phyloP scores from a whole-genome alignment of 1,140 invertebrate species.

The Archegozetes longisetosus region DNA sequence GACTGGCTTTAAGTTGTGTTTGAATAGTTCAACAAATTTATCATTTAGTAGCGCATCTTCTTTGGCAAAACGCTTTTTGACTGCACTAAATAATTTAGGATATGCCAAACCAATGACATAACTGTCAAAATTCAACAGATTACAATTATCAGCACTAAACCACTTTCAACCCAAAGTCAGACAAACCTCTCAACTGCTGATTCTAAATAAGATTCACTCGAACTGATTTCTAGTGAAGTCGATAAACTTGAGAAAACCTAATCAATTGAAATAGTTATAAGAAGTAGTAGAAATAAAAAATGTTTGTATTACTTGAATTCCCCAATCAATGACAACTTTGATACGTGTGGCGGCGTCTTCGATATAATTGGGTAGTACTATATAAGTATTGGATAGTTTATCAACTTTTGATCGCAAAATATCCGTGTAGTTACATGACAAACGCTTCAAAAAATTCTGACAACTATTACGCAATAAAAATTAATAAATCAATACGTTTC shows the following conservation, averaged over 20 bases:
- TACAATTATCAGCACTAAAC: no score
- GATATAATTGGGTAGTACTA: constrained; percentile 8
- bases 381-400: constrained; percentile 4
- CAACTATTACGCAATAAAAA: constrained; percentile 5
- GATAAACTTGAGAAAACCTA: not conserved
- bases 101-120: constrained; percentile 14
- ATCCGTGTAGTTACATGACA: not conserved
- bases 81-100: constrained; percentile 19
- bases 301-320: constrained; percentile 12
- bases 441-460: not conserved
- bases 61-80: constrained; percentile 30
- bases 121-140: constrained; percentile 11
- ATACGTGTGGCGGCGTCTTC: constrained; percentile 8
- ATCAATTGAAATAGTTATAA: not conserved
- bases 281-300: not conserved
- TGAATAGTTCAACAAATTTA: not conserved
- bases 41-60: not conserved
- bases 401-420: not conserved
- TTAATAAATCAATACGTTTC: not conserved
- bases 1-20: not conserved
- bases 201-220: not conserved
- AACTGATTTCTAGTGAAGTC: no score
- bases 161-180: no score
- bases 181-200: not conserved
- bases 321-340: constrained; percentile 12